Evolutionary conservation across 2,797 vertebrate genomes (phyloP), one percentile per base, ranked within the genome.

Genomic region (Zenarchopterus dispar): DNA sequence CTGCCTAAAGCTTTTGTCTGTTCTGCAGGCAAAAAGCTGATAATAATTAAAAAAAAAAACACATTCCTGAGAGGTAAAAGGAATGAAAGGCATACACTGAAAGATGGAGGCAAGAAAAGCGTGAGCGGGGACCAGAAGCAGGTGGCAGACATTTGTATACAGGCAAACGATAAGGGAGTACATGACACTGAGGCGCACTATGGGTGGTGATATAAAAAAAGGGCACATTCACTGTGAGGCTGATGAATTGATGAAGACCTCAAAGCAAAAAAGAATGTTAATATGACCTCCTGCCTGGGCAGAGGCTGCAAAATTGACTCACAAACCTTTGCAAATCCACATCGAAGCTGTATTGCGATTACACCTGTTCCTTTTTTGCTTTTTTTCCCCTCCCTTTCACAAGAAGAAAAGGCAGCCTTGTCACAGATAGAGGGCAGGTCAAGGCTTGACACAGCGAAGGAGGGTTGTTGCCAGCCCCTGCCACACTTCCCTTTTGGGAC

Each of bases 221-320:
- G 70, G 70, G 33, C 21, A 50, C 59, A 83, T 84, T 82, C 62
- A 67, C 76, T 57, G 61, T 36, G 10, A 1, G 61, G 77, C 82
- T 84, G 65, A 52, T 80, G 73, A 89, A 85, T 63, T 84, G 80
- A 77, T 85, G 71, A 77, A 75, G 83, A 82, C 68, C 64, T 74
- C 17, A 51, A 81, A 78, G 78, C 67, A 77, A 72, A 70, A 21
- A 81, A 50, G 77, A 89, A 92, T 86, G 85, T 82, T 85, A 85
- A 85, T 78, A 24, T 72, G 76, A 87, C 81, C 85, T 84, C 78
- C 67, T 39, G 70, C 61, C 84, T 92, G 86, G 61, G 69, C 61
- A 24, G 18, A 81, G 77, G 59, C 67, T 62, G 56, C 73, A 86
- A 88, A 90, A 74, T 58, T 59, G 41, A 81, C 80, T 84, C 78